Conservation (phyloP, 2,113 vertebrate species). For the Tinamus guttatus region DNA sequence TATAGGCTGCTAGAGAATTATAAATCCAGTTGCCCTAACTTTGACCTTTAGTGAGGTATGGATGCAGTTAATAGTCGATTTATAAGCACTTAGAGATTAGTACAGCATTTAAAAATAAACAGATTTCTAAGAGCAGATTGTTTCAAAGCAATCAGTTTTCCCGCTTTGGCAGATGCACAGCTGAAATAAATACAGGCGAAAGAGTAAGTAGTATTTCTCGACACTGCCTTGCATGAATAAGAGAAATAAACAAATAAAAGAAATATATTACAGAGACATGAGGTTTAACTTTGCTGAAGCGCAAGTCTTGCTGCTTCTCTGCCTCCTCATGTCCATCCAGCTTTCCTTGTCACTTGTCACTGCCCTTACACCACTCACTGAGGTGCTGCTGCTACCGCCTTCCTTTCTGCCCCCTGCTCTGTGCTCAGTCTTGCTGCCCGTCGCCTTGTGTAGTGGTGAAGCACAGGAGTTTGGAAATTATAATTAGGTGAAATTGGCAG, state of each 20-base stretch:
- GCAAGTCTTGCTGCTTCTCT: not conserved
- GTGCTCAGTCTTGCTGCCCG: not conserved
- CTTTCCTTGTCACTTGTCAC: not conserved
- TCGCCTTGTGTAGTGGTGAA: not conserved
- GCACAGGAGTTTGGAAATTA: not conserved
- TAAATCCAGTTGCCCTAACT: not conserved
- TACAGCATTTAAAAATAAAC: not conserved
- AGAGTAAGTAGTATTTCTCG: not conserved
- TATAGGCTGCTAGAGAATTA: not conserved
- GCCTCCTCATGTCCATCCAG: not conserved
- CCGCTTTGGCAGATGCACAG: not conserved
- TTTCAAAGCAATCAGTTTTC: not conserved
- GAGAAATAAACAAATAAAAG: not conserved
- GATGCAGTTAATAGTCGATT: not conserved
- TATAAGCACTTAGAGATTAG: not conserved
- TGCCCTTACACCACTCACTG: not conserved
- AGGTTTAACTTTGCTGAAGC: not conserved
- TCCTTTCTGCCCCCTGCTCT: not conserved
- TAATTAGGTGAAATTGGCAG: not conserved
- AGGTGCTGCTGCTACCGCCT: not conserved
- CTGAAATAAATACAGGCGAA: not conserved
- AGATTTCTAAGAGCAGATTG: not conserved
- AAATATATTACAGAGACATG: accelerated
- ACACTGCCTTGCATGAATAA: not conserved
- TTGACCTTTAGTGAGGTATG: not conserved